These are phyloP conservation scores for Lamprologus lemairii DNA, from an alignment of 2,113 vertebrate genomes.

Conservation along the genomic window DNA sequence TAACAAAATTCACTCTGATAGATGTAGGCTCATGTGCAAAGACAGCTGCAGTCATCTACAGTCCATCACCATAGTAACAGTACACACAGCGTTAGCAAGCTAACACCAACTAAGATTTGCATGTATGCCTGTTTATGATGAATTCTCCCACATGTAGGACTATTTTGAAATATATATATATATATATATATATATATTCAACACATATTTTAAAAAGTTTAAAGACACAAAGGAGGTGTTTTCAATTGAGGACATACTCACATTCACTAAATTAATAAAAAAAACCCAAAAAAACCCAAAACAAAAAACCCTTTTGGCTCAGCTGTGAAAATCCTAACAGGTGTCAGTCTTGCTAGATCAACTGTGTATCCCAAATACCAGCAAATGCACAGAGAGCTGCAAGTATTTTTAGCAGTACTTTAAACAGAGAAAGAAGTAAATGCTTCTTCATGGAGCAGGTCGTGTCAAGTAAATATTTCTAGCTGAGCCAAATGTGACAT, in stretches of 20 bases:
- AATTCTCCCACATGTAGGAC: too few species aligned
- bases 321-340: neutral
- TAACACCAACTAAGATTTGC: neutral
- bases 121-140: neutral
- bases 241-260: neutral
- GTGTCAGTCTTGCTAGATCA: neutral
- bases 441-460: neutral
- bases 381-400: neutral
- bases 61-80: neutral
- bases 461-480: neutral
- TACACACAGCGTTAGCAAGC: neutral
- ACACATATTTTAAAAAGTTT: neutral
- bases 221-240: neutral
- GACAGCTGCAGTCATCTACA: neutral
- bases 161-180: too few species aligned
- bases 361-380: neutral
- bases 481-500: neutral
- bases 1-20: neutral
- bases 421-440: neutral
- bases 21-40: neutral
- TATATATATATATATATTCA: too few species aligned
- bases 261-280: neutral
- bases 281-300: fast-evolving
- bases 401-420: neutral
- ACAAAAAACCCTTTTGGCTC: neutral